Conservation (phyloP, 2,888 invertebrate species). For the Lasioglossum calceatum region DNA sequence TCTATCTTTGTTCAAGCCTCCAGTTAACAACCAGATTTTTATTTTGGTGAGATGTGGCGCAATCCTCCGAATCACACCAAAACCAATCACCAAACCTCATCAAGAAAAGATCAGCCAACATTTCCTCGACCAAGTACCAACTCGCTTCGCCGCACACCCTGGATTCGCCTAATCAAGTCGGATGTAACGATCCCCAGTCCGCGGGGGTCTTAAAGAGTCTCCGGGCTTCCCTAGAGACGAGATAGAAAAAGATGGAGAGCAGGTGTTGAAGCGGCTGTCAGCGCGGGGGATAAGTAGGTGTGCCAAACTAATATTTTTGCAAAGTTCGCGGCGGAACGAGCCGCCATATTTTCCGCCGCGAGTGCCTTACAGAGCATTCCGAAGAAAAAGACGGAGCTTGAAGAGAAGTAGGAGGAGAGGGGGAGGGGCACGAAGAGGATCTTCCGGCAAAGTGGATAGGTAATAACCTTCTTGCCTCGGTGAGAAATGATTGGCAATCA, state of each 20-base stretch:
- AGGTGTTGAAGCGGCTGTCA: slow-evolving; percentile 52
- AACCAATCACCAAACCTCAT: background rate
- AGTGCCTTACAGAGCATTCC: background rate
- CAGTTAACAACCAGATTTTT: no score
- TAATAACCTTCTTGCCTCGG: slow-evolving; percentile 73
- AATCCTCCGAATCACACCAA: background rate
- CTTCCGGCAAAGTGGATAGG: slow-evolving; percentile 68
- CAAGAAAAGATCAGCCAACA: background rate
- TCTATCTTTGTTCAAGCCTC: background rate
- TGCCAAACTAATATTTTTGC: slow-evolving; percentile 70
- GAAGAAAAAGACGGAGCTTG: background rate
- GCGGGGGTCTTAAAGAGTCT: background rate
- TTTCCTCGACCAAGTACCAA: background rate
- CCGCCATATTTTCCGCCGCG: slow-evolving; percentile 52
- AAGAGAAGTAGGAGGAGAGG: background rate
- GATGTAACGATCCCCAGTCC: background rate
- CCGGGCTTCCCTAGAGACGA: background rate
- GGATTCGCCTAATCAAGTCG: background rate
- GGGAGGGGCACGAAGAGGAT: slow-evolving; percentile 38
- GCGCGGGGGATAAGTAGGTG: slow-evolving; percentile 53
- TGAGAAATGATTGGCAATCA: slow-evolving; percentile 80
- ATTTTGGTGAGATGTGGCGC: no score
- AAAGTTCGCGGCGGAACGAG: slow-evolving; percentile 58
- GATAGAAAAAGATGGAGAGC: background rate
- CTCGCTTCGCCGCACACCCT: background rate